Percentiles rank a stretch among this genome's conserved stretches.
Conservation (phyloP, 2,113 vertebrate species). For the Carlito syrichta region DNA sequence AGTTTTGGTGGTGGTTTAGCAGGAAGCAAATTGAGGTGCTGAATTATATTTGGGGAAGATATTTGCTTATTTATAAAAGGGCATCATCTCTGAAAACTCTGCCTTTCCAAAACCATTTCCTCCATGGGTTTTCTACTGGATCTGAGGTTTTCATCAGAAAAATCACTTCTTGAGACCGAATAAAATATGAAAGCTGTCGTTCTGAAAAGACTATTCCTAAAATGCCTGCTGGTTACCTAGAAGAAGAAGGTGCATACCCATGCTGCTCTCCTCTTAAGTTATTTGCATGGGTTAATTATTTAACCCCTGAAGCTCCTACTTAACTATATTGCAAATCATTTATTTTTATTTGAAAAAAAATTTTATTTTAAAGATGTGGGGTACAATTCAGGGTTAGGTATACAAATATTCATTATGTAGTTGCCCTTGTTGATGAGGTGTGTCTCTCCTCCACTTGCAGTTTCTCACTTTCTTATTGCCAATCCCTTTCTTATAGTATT, state of each 20-base stretch:
- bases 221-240: fast-evolving
- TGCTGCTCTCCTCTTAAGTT: background rate
- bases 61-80: background rate
- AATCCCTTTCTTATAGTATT: too few relatives aligned
- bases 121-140: background rate
- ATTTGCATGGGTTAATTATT: background rate
- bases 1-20: background rate
- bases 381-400: too few relatives aligned
- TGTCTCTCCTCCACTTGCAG: too few relatives aligned
- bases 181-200: background rate
- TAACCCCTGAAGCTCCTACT: fast-evolving
- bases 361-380: too few relatives aligned
- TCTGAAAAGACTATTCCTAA: background rate
- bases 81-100: background rate
- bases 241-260: fast-evolving
- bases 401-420: too few relatives aligned
- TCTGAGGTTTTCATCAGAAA: background rate
- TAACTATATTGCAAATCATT: too few relatives aligned
- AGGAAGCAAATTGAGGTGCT: background rate
- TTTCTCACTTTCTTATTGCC: too few relatives aligned
- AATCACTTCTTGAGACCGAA: background rate
- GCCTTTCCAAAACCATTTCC: background rate
- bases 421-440: too few relatives aligned
- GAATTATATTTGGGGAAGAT: background rate
- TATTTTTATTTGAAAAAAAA: too few relatives aligned